These are phyloP conservation scores for Procavia capensis DNA, from an alignment of 2,113 vertebrate genomes.

Conservation along the genomic window DNA sequence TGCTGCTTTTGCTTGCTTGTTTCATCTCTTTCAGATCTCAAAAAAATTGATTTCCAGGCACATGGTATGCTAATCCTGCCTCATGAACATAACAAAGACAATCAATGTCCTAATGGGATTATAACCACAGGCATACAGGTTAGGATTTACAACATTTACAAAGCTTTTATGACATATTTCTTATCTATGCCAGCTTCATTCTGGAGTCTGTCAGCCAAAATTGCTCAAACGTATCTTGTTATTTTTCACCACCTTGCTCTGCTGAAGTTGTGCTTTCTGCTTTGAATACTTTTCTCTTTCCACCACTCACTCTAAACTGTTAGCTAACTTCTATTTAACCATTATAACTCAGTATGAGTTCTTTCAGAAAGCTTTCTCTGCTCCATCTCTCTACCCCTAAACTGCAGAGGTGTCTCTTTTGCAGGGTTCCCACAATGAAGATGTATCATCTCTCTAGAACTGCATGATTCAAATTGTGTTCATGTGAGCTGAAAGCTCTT, in stretches of 20 bases:
- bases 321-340: background rate
- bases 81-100: no score
- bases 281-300: background rate
- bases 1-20: no score
- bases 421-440: background rate
- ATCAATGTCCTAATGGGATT: no score
- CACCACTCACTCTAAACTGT: background rate
- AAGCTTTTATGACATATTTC: background rate
- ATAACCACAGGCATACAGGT: no score
- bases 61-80: no score
- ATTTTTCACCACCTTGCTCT: background rate
- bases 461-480: background rate
- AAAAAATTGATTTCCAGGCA: no score
- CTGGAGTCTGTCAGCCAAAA: background rate
- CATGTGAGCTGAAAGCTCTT: background rate
- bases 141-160: no score
- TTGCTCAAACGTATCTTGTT: background rate
- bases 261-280: background rate
- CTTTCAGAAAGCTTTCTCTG: background rate
- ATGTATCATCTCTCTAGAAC: background rate
- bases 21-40: no score
- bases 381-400: background rate
- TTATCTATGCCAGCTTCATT: background rate
- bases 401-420: background rate
- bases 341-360: background rate